These are phyloP conservation scores for Branchellion lobata DNA, from an alignment of 2,888 invertebrate species.

Conservation along the genomic window DNA sequence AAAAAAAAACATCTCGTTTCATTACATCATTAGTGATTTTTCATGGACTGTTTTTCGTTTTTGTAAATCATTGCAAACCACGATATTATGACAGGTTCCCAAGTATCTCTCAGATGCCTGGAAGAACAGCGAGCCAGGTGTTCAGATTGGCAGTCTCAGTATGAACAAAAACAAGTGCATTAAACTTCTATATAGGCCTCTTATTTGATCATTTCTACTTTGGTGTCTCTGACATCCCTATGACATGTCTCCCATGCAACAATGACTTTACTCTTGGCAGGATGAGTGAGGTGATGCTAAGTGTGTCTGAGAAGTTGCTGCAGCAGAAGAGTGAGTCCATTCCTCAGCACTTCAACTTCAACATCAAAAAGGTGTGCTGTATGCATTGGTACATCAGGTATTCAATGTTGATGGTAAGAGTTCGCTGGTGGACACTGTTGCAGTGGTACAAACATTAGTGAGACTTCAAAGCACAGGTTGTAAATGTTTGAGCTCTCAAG, in stretches of 20 bases:
- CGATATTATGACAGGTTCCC: no score
- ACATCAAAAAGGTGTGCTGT: not conserved
- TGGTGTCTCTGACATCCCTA: not conserved
- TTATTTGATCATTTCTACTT: no score
- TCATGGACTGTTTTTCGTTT: no score
- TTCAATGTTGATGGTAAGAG: no score
- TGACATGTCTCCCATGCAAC: not conserved
- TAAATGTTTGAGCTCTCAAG: no score
- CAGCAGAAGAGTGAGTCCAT: not conserved
- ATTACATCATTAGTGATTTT: no score
- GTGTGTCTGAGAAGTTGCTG: not conserved
- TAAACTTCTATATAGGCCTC: not conserved
- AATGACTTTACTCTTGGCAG: not conserved
- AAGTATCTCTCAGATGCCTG: slow-evolving; percentile 93
- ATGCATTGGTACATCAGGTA: no score
- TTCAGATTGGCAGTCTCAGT: slow-evolving; percentile 88
- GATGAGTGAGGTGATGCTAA: slow-evolving; percentile 19
- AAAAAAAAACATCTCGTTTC: no score
- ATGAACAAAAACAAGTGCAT: slow-evolving; percentile 65
- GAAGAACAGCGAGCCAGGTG: slow-evolving; percentile 85
- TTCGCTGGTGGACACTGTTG: no score
- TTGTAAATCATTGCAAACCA: no score
- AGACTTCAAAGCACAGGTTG: no score
- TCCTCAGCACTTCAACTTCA: not conserved
- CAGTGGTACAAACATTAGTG: no score